A percentile compares a stretch with the other conserved stretches of the same genome.
phyloP scores from a whole-genome alignment of 1,140 invertebrate species.

The Drosophila hydei region DNA sequence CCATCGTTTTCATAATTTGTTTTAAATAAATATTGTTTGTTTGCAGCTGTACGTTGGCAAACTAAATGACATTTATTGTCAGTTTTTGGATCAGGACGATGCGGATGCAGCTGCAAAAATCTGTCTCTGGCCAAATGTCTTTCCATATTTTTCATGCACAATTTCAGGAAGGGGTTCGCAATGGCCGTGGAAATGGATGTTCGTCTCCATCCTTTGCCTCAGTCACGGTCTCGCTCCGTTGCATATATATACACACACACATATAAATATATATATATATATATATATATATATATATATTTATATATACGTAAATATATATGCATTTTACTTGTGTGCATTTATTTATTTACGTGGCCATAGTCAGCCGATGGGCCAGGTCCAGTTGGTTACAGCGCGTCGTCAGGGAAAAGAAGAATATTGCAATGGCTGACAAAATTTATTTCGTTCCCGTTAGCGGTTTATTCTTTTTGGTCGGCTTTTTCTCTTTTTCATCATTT shows the following conservation, averaged over 20 bases:
- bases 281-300: not conserved
- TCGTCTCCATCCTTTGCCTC: constrained; percentile 28
- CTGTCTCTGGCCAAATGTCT: constrained; percentile 60
- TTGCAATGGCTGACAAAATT: constrained; percentile 80
- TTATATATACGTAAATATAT: constrained; percentile 17
- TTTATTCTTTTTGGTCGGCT: constrained; percentile 53
- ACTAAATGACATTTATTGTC: constrained; percentile 81
- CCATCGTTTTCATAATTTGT: constrained; percentile 68
- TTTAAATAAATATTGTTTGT: constrained; percentile 77
- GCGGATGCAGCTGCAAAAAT: constrained; percentile 34
- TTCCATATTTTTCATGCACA: constrained; percentile 79
- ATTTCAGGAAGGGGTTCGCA: constrained; percentile 46
- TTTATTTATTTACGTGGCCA: constrained; percentile 73
- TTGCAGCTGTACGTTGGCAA: constrained; percentile 54
- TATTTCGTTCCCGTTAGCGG: constrained; percentile 72
- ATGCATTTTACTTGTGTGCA: constrained; percentile 62
- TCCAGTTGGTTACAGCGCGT: constrained; percentile 43
- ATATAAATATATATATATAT: not conserved
- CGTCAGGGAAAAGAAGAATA: constrained; percentile 67
- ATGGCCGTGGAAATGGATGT: constrained; percentile 32
- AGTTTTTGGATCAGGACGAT: constrained; percentile 44
- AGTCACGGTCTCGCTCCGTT: constrained; percentile 16
- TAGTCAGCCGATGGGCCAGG: constrained; percentile 45
- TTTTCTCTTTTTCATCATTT: not conserved
- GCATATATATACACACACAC: not conserved